Evolutionary conservation across 1,140 invertebrate species (phyloP).

Genomic region (Meloidogyne chitwoodi): DNA sequence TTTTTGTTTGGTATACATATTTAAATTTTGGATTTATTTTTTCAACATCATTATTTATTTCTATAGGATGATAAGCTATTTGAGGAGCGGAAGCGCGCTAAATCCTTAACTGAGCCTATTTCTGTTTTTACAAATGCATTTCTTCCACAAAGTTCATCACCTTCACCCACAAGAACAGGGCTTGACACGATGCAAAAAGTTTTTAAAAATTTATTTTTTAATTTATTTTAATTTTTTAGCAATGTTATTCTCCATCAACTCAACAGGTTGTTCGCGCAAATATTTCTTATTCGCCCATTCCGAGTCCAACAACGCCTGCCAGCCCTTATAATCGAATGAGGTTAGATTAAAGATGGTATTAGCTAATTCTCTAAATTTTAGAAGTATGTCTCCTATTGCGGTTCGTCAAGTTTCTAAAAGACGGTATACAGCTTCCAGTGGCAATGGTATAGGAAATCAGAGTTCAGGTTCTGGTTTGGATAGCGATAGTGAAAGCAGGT

Average conservation of each 20-base stretch:
- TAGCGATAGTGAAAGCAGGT: conserved; percentile 43
- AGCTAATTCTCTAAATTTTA: conserved; percentile 9
- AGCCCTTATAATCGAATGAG: conserved; percentile 44
- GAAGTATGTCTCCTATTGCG: conserved; percentile 44
- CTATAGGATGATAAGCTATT: conserved; percentile 44
- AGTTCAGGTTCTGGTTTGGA: conserved; percentile 35
- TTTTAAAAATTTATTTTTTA: background rate
- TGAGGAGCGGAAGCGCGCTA: conserved; percentile 47
- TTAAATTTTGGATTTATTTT: background rate
- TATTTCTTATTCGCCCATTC: conserved; percentile 47
- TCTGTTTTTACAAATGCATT: conserved; percentile 48
- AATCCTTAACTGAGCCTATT: conserved; percentile 47
- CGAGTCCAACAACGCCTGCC: conserved; percentile 37
- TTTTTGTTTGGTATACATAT: conserved; percentile 37
- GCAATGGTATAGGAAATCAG: conserved; percentile 21
- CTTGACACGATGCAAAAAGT: conserved; percentile 44
- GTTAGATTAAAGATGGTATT: conserved; percentile 6
- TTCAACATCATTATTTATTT: background rate
- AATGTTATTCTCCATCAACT: conserved; percentile 48
- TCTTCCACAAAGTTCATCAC: conserved; percentile 37
- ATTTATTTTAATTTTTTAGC: conserved; percentile 28
- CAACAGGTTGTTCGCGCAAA: conserved; percentile 42
- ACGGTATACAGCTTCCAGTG: conserved; percentile 36
- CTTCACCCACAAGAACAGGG: conserved; percentile 36
- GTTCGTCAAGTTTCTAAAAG: conserved; percentile 46